Evolutionary conservation across 2,888 invertebrate genomes (phyloP).

Genomic region (Smittia sp.): DNA sequence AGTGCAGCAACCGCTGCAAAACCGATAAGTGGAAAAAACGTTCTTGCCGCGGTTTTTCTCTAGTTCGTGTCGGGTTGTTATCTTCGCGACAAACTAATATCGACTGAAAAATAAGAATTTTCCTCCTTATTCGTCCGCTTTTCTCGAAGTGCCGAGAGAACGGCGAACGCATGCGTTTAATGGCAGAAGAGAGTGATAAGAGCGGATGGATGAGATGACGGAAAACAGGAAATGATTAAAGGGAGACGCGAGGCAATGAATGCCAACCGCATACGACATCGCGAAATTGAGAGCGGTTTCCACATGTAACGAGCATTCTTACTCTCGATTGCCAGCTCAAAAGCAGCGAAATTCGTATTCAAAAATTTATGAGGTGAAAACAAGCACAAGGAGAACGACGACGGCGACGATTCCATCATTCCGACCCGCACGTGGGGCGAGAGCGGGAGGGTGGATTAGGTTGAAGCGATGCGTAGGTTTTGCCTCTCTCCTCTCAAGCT

Average conservation of each 20-base stretch:
- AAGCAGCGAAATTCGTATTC: neutral
- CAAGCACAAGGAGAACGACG: too few species aligned
- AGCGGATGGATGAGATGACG: neutral
- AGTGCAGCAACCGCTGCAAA: neutral
- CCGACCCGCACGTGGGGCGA: too few species aligned
- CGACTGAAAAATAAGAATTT: neutral
- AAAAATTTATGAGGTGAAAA: neutral
- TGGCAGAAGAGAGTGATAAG: neutral
- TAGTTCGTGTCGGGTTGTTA: neutral
- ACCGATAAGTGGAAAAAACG: neutral
- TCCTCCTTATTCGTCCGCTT: neutral
- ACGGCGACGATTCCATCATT: too few species aligned
- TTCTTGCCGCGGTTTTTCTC: neutral
- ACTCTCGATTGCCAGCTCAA: neutral
- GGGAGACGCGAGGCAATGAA: neutral
- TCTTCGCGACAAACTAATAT: slow-evolving; percentile 6
- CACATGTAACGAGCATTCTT: neutral
- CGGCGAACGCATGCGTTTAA: neutral
- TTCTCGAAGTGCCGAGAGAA: neutral
- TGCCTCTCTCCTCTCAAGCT: neutral
- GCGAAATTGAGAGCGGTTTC: neutral
- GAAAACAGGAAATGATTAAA: neutral
- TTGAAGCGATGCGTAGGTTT: neutral
- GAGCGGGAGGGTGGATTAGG: neutral
- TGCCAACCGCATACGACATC: neutral